A percentile compares a stretch with the other conserved stretches of the same genome.
phyloP scores from a whole-genome alignment of 92 coral and sea anemone species.

The Zoanthus sansibaricus region DNA sequence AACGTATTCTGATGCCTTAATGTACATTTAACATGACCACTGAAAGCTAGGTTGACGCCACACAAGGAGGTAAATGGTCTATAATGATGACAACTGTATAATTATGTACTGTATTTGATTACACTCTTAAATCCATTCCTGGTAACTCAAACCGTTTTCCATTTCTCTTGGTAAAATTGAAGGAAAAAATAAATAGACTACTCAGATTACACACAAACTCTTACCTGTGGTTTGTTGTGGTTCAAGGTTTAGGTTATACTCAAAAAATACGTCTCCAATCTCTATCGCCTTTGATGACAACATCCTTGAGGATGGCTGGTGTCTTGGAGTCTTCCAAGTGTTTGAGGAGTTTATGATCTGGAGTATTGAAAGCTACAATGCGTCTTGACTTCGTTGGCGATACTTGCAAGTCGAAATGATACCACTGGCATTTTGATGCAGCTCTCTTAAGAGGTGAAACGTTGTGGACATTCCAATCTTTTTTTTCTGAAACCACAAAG shows the following conservation, averaged over 20 bases:
- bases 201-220: constrained; percentile 29
- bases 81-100: constrained; percentile 30
- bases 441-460: constrained; percentile 22
- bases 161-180: constrained; percentile 32
- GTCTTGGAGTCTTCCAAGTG: constrained; percentile 36
- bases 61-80: constrained; percentile 11
- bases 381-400: constrained; percentile 39
- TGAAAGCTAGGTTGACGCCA: constrained; percentile 2
- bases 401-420: constrained; percentile 27
- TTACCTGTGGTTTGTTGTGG: constrained; percentile 31
- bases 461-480: constrained; percentile 8
- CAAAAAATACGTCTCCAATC: constrained; percentile 18
- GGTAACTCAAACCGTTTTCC: constrained; percentile 41
- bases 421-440: constrained; percentile 22
- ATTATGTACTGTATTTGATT: constrained; percentile 43
- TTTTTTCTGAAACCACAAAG: constrained; percentile 29
- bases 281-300: constrained; percentile 38
- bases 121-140: constrained; percentile 36
- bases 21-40: constrained; percentile 2
- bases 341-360: constrained; percentile 34
- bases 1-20: not conserved
- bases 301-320: constrained; percentile 41
- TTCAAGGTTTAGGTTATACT: constrained; percentile 40
- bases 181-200: constrained; percentile 34
- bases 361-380: constrained; percentile 28